A percentile compares a stretch with the other conserved stretches of the same genome.
phyloP scores from a whole-genome alignment of 2,113 vertebrate genomes.

The Thermophis baileyi region DNA sequence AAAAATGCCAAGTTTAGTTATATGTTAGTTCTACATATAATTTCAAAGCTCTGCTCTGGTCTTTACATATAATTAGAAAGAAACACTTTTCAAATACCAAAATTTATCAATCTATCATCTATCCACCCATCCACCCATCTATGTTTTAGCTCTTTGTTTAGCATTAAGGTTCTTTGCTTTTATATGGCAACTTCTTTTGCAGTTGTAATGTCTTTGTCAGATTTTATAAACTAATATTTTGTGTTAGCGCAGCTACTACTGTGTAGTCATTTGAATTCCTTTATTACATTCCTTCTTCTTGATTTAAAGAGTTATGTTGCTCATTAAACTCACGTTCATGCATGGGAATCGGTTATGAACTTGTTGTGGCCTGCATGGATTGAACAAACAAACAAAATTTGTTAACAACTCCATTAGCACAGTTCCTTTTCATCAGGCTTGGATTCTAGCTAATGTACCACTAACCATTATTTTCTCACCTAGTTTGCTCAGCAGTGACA shows the following conservation, averaged over 20 bases:
- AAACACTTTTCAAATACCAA: not conserved
- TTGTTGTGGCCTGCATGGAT: conserved; percentile 32
- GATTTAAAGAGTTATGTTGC: not conserved
- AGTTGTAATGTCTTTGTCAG: not conserved
- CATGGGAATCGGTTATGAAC: conserved; percentile 19
- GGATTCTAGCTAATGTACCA: conserved; percentile 54
- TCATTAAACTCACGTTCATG: not conserved
- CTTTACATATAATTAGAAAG: not conserved
- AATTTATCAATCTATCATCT: no score
- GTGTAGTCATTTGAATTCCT: conserved; percentile 4
- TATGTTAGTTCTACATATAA: conserved; percentile 1
- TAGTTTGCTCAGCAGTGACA: conserved; percentile 59
- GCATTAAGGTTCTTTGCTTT: not conserved
- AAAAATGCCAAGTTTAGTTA: not conserved
- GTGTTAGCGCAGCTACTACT: not conserved
- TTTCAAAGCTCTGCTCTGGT: not conserved
- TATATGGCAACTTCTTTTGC: not conserved
- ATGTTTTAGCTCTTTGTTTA: not conserved
- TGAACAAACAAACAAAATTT: conserved; percentile 43
- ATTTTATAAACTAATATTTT: not conserved
- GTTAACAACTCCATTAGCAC: conserved; percentile 39
- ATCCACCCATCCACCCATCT: no score
- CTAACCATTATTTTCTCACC: conserved; percentile 67
- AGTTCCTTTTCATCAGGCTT: conserved; percentile 49
- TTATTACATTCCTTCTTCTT: conserved; percentile 14